Conservation (phyloP, 30 jellyfish, hydroid and myxozoan species). For the Turritopsis dohrnii region DNA sequence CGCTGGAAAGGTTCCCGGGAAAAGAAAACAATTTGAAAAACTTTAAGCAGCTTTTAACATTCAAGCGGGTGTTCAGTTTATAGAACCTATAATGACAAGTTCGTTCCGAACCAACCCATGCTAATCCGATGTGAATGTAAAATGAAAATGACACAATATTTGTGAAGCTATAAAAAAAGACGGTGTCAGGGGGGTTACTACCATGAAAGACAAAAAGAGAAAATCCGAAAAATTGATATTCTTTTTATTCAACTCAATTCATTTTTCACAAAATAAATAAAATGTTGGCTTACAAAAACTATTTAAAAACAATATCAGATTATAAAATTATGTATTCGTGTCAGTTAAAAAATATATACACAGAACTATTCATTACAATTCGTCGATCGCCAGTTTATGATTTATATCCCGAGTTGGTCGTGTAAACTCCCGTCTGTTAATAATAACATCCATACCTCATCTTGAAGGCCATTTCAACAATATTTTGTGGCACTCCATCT, state of each 20-base stretch:
- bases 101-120: too few species aligned
- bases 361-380: not conserved
- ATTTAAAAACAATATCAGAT: not conserved
- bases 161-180: not conserved
- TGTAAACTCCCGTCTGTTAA: not conserved
- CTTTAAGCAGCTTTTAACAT: too few species aligned
- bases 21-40: too few species aligned
- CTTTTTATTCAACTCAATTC: not conserved
- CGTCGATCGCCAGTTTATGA: not conserved
- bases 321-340: not conserved
- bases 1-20: not conserved
- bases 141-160: not conserved
- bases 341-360: not conserved
- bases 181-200: too few species aligned
- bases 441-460: slow-evolving; percentile 66
- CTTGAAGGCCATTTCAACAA: slow-evolving; percentile 86
- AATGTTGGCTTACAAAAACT: not conserved
- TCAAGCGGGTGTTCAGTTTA: too few species aligned
- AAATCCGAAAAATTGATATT: not conserved
- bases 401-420: not conserved
- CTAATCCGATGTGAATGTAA: not conserved
- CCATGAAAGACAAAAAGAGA: too few species aligned
- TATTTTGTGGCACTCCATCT: slow-evolving; percentile 85
- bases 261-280: not conserved
- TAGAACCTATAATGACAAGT: too few species aligned